Conservation (phyloP, 2,888 invertebrate genomes). For the Siphonodentalium dalli region DNA sequence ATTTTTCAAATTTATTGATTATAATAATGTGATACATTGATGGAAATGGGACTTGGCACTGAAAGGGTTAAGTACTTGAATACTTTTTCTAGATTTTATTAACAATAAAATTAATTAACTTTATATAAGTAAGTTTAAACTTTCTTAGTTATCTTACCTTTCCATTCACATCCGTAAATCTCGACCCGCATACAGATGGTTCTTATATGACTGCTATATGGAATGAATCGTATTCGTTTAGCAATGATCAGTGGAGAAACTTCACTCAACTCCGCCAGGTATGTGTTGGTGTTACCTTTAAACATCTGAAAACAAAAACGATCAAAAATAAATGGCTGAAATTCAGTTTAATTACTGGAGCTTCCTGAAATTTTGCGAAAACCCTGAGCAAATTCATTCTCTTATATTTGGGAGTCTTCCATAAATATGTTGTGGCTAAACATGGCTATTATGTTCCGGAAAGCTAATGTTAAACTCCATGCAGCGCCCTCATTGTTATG, state of each 20-base stretch:
- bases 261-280: conserved; percentile 78
- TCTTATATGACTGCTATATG: conserved; percentile 81
- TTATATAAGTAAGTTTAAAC: background rate
- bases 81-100: background rate
- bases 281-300: conserved; percentile 86
- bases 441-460: too few species aligned
- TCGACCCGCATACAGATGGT: conserved; percentile 93
- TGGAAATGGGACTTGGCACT: too few species aligned
- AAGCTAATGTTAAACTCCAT: too few species aligned
- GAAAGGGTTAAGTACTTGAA: background rate
- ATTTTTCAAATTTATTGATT: too few species aligned
- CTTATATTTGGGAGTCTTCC: too few species aligned
- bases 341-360: too few species aligned
- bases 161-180: conserved; percentile 86
- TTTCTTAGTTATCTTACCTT: conserved; percentile 70
- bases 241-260: conserved; percentile 84
- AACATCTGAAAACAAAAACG: conserved; percentile 73
- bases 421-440: too few species aligned
- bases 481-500: too few species aligned
- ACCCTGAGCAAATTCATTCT: too few species aligned
- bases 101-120: too few species aligned
- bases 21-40: too few species aligned
- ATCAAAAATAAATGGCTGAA: background rate
- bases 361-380: too few species aligned
- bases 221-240: conserved; percentile 82